These are phyloP conservation scores for Myotis yumanensis DNA, from an alignment of 2,113 vertebrate species.

Conservation along the genomic window DNA sequence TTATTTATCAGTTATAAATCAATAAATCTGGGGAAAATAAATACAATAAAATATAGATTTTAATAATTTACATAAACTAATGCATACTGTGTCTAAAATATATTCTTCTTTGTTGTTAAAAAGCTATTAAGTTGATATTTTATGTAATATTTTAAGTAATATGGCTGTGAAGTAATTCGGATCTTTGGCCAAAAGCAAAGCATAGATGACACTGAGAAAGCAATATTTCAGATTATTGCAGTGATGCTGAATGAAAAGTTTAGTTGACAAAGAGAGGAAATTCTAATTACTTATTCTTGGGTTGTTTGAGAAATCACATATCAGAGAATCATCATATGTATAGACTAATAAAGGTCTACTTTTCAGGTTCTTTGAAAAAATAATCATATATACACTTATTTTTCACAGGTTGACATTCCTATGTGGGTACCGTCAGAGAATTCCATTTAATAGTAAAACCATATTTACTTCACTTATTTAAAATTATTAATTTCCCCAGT, in stretches of 20 bases:
- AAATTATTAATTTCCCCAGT: neutral
- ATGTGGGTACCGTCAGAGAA: neutral
- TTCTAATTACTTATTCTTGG: neutral
- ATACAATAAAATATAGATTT: neutral
- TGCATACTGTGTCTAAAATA: neutral
- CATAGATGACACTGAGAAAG: neutral
- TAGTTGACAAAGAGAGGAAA: neutral
- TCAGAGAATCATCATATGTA: neutral
- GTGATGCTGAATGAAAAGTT: neutral
- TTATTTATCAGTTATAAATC: neutral
- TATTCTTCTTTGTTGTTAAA: neutral
- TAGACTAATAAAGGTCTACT: neutral
- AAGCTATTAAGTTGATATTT: neutral
- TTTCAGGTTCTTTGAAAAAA: constrained; percentile 23
- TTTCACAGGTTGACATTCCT: neutral
- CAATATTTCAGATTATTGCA: neutral
- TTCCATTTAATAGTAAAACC: neutral
- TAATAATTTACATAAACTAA: neutral
- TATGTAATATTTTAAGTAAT: neutral
- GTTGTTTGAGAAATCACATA: constrained; percentile 5
- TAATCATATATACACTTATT: neutral
- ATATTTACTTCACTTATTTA: neutral
- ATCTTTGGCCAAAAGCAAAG: neutral
- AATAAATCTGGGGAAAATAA: neutral
- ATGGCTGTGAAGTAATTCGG: neutral